Evolutionary conservation across 2,888 invertebrate genomes (phyloP), one percentile per base, ranked within the genome.

Genomic region (Harpagoxenus sublaevis): DNA sequence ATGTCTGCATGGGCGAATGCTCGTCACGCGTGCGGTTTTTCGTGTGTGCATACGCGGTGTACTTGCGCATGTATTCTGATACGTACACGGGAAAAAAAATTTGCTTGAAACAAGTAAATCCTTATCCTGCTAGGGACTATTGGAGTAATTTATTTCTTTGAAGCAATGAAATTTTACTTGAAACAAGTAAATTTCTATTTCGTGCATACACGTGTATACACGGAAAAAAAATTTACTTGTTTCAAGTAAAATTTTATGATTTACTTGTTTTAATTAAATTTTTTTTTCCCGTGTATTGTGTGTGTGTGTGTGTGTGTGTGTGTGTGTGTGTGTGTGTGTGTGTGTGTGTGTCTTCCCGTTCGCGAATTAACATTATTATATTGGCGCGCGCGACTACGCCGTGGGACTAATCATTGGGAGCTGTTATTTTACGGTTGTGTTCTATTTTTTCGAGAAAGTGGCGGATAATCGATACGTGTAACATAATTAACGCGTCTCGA

Each of bases 281-380:
- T n/a, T n/a, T n/a, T n/a, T n/a, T n/a, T n/a, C n/a, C n/a, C n/a
- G n/a, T n/a, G n/a, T n/a, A n/a, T n/a, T n/a, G n/a, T n/a, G n/a
- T n/a, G n/a, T n/a, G n/a, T n/a, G n/a, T n/a, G n/a, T n/a, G n/a
- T n/a, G n/a, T n/a, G n/a, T n/a, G n/a, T n/a, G n/a, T n/a, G n/a
- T n/a, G n/a, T n/a, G n/a, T n/a, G n/a, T n/a, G n/a, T n/a, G n/a
- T n/a, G n/a, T n/a, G n/a, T n/a, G n/a, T n/a, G n/a, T n/a, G n/a
- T n/a, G n/a, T n/a, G n/a, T n/a, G n/a, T n/a, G n/a, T n/a, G 88
- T 89, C 70, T 85, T 86, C 60, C 51, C 23, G 18, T 28, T 74
- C 60, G 66, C 15, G 71, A 39, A 86, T 84, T 68, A 86, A 84
- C 84, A 83, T 84, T 85, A 81, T 65, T 85, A 81, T 65, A 74